Evolutionary conservation across 2,797 vertebrate genomes (phyloP).

Genomic region (Hoplostethus atlanticus): DNA sequence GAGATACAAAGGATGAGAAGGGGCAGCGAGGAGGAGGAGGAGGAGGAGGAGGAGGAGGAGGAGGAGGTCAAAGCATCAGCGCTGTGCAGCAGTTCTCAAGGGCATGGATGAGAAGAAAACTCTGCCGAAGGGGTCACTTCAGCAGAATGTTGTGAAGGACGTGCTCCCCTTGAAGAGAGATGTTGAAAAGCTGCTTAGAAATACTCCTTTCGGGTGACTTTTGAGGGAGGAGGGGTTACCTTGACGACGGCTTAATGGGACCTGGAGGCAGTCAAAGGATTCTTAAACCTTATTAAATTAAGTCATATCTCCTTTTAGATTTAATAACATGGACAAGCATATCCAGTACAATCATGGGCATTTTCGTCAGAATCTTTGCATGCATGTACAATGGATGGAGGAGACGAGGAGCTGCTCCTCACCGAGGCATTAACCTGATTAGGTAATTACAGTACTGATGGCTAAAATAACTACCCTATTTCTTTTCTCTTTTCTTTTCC

Average conservation of each 20-base stretch:
- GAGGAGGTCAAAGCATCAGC: slow-evolving; percentile 33
- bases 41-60: no score
- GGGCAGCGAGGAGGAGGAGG: neutral
- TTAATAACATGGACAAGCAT: slow-evolving; percentile 6
- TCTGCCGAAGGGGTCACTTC: slow-evolving; percentile 15
- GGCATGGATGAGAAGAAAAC: neutral
- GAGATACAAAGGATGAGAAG: slow-evolving; percentile 47
- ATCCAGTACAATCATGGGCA: neutral
- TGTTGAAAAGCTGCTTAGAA: slow-evolving; percentile 9
- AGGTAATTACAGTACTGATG: no score
- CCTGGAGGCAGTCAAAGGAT: slow-evolving; percentile 13
- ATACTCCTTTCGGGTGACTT: slow-evolving; percentile 21
- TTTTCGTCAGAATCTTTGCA: neutral
- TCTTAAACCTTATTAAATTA: slow-evolving; percentile 7
- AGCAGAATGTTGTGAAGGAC: slow-evolving; percentile 6
- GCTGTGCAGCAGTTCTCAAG: slow-evolving; percentile 18
- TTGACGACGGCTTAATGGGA: slow-evolving; percentile 30
- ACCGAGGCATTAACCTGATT: no score
- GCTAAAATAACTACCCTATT: neutral
- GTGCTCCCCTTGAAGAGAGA: neutral
- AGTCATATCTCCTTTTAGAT: slow-evolving; percentile 21
- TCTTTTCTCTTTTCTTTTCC: neutral
- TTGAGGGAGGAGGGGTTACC: slow-evolving; percentile 5
- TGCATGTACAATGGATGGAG: neutral
- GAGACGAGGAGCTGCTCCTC: neutral